phyloP scores from a whole-genome alignment of 2,797 vertebrate genomes.

The Acridotheres tristis region DNA sequence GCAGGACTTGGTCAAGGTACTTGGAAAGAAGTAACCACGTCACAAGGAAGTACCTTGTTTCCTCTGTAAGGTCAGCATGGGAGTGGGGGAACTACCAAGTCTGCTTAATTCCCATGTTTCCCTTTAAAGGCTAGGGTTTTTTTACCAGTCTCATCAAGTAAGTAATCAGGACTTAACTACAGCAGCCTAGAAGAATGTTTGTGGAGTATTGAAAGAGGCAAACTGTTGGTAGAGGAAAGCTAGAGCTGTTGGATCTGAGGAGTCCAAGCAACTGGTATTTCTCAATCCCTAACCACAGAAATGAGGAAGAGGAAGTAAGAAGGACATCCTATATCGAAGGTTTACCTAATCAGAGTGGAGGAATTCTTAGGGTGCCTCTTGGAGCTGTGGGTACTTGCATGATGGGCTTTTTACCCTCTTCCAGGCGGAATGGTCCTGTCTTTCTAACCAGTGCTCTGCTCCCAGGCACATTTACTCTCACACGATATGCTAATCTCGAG shows the following conservation, averaged over 20 bases:
- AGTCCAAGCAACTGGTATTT: slow-evolving; percentile 53
- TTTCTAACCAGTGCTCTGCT: background rate
- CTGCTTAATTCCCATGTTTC: background rate
- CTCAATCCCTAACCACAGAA: slow-evolving; percentile 62
- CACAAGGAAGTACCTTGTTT: background rate
- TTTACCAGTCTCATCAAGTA: background rate
- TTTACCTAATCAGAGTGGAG: background rate
- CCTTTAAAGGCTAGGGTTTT: background rate
- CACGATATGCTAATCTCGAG: background rate
- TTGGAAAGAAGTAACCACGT: background rate
- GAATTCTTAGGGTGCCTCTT: background rate
- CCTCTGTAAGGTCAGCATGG: background rate
- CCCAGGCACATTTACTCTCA: background rate
- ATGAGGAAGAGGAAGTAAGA: slow-evolving; percentile 62
- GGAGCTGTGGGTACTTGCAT: background rate
- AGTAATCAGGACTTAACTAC: background rate
- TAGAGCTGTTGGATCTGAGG: slow-evolving; percentile 27
- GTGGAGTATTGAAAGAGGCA: background rate
- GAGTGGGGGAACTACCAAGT: background rate
- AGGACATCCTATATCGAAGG: background rate
- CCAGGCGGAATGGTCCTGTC: background rate
- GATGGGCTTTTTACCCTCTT: background rate
- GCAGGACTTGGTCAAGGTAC: background rate
- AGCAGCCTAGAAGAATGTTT: background rate
- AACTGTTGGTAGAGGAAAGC: slow-evolving; percentile 39